These are phyloP conservation scores for Monopis laevigella DNA, from an alignment of 2,888 invertebrate species.

Conservation along the genomic window DNA sequence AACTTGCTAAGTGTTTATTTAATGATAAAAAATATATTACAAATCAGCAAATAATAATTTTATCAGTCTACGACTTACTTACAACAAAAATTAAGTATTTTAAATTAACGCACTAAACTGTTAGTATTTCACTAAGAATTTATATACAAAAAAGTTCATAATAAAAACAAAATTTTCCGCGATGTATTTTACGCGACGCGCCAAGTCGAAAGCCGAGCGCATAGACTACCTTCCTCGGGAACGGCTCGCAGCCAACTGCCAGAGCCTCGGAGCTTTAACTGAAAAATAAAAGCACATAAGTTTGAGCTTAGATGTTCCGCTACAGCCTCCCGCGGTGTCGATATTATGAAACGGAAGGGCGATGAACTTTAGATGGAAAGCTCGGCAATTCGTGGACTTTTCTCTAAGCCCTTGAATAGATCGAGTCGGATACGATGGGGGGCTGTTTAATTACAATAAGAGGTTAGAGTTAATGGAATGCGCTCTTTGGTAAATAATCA, in stretches of 20 bases:
- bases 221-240: constrained; percentile 26
- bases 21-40: too few relatives aligned
- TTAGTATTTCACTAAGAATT: too few relatives aligned
- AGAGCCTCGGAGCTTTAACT: constrained; percentile 29
- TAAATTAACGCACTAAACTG: too few relatives aligned
- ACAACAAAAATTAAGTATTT: too few relatives aligned
- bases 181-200: constrained; percentile 52
- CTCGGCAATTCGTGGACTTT: background rate
- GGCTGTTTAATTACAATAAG: background rate
- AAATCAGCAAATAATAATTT: too few relatives aligned
- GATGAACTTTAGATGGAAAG: constrained; percentile 38
- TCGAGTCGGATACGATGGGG: background rate
- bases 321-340: constrained; percentile 30
- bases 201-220: constrained; percentile 18
- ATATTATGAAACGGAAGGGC: constrained; percentile 47
- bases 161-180: constrained; percentile 20
- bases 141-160: too few relatives aligned
- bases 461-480: constrained; percentile 22
- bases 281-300: constrained; percentile 44
- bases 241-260: constrained; percentile 42
- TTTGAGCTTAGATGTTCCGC: constrained; percentile 13
- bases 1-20: too few relatives aligned
- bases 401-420: constrained; percentile 1
- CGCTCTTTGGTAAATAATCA: too few relatives aligned
- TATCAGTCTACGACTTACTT: too few relatives aligned